Conservation (phyloP, 2,113 vertebrate species). For the Chauna torquata region DNA sequence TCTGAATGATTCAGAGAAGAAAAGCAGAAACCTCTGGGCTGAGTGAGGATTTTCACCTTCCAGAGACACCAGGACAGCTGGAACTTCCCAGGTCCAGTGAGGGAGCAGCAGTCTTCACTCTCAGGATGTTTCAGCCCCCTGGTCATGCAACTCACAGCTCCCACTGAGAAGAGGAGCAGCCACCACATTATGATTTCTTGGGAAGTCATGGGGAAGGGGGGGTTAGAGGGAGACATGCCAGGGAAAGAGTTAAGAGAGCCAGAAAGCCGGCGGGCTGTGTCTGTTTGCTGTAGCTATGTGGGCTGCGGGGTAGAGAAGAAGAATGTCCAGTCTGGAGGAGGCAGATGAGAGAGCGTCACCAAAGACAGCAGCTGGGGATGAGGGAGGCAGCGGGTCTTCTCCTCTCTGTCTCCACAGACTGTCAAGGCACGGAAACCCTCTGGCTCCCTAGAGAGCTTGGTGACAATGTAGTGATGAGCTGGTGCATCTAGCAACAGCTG, state of each 20-base stretch:
- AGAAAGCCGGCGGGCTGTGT: neutral
- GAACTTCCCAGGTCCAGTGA: neutral
- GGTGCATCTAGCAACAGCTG: neutral
- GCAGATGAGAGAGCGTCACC: neutral
- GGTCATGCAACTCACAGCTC: neutral
- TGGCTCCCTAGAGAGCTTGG: neutral
- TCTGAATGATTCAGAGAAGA: neutral
- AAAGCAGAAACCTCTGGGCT: neutral
- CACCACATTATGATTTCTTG: neutral
- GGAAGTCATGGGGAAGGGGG: neutral
- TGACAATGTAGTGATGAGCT: fast-evolving
- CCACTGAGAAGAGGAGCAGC: neutral
- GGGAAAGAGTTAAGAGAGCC: conserved; percentile 11
- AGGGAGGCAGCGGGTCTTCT: neutral
- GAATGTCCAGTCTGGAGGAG: neutral
- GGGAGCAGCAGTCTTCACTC: neutral
- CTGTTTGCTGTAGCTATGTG: conserved; percentile 27
- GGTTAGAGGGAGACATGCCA: neutral
- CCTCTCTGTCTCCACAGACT: neutral
- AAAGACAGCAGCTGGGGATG: neutral
- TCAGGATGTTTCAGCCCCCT: neutral
- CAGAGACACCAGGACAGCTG: fast-evolving
- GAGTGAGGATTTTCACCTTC: neutral
- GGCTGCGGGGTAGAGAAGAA: neutral
- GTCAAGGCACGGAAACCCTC: neutral